These are phyloP conservation scores for Heliconius himera DNA, from an alignment of 1,140 invertebrate species.

Conservation along the genomic window DNA sequence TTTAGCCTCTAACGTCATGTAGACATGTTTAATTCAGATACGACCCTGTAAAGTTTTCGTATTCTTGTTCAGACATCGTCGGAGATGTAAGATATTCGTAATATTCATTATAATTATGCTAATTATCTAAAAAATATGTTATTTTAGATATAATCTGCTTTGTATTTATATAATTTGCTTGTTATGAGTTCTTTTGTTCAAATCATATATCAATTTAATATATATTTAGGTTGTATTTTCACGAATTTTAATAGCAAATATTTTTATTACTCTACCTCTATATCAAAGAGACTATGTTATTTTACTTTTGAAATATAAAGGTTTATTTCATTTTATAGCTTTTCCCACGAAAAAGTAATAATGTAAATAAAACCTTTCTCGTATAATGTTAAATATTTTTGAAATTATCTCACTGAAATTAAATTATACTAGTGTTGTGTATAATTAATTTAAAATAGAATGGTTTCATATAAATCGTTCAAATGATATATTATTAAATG, in stretches of 20 bases:
- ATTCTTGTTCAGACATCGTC: background rate
- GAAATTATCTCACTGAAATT: background rate
- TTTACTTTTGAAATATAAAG: background rate
- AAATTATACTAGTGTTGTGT: background rate
- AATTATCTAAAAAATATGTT: background rate
- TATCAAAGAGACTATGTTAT: background rate
- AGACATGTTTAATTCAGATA: background rate
- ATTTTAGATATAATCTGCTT: background rate
- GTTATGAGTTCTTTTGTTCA: background rate
- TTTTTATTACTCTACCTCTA: background rate
- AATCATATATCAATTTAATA: background rate
- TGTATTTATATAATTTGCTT: background rate
- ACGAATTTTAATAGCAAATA: background rate
- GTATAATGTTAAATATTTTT: background rate
- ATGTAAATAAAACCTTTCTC: background rate
- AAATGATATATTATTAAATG: background rate
- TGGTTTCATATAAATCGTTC: background rate
- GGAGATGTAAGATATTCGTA: background rate
- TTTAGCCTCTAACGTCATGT: background rate
- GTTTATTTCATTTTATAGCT: background rate
- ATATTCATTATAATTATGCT: background rate
- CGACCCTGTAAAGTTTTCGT: slow-evolving; percentile 7
- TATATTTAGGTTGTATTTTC: background rate
- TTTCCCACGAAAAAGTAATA: background rate
- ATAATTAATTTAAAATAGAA: background rate